Evolutionary conservation across 2,888 invertebrate species (phyloP), one percentile per base, ranked within the genome.

Genomic region (Seira musarum): DNA sequence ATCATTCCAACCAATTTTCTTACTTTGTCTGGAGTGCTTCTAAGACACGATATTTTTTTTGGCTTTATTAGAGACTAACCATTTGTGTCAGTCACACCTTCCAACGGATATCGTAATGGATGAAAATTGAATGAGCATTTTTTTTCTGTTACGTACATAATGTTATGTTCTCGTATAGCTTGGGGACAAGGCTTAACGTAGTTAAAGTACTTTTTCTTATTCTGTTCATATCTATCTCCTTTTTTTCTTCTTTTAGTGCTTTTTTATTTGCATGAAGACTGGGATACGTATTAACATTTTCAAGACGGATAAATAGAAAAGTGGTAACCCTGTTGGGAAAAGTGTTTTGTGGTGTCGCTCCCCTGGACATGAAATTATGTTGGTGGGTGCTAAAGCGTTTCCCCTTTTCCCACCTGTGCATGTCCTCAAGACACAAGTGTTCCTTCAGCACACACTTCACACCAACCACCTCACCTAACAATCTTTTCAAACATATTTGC

Each of bases 281-380:
- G 17, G 53, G 53, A 53, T 53, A 53, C 8, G 30, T 53, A n/a
- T 53, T 53, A 53, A 53, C 53, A 53, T 53, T n/a, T 53, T 53
- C 13, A 53, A 53, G 53, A 53, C 2, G 53, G 53, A 53, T n/a
- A 53, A 53, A 53, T 53, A 53, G 53, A 17, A 53, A 15, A 53
- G 53, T n/a, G 17, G 13, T 8, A 53, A 53, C 6, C 15, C 15
- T 53, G 30, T 13, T 53, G 53, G 53, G 30, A 30, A 53, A 53
- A 53, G 53, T 53, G 53, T 53, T 53, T 53, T 53, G 53, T 53
- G 53, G 53, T 53, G 53, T 53, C 53, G 53, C 53, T 53, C 53
- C 30, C 53, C 53, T 53, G 53, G 53, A 53, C 53, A 53, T n/a
- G 17, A 53, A 53, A 53, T 13, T 30, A 30, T 30, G 30, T 8